Conservation (phyloP, 2,113 vertebrate species). For the Heptranchias perlo region DNA sequence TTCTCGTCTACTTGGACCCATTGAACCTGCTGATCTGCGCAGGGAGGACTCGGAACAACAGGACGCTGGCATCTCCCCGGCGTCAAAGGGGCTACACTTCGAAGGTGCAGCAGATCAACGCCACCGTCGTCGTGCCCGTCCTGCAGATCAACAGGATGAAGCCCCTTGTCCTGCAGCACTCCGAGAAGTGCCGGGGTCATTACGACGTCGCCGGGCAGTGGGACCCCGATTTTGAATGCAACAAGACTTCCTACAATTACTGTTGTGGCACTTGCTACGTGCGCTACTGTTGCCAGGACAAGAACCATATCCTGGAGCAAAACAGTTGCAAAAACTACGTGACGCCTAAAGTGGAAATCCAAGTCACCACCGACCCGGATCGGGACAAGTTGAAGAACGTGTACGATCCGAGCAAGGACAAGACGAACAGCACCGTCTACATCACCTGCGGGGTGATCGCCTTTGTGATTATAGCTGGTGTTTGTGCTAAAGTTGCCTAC, state of each 20-base stretch:
- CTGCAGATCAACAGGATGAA: slow-evolving; percentile 49
- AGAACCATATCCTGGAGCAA: slow-evolving; percentile 87
- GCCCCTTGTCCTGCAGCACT: slow-evolving; percentile 54
- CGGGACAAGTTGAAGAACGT: slow-evolving; percentile 53
- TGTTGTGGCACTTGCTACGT: slow-evolving; percentile 96
- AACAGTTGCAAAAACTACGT: slow-evolving; percentile 84
- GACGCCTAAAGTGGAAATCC: slow-evolving; percentile 52
- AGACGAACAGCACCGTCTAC: slow-evolving; percentile 92
- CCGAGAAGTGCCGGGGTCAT: slow-evolving; percentile 92
- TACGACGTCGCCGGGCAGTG: slow-evolving; percentile 97
- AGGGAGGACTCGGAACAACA: slow-evolving; percentile 38
- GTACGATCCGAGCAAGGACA: slow-evolving; percentile 88
- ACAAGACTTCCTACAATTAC: slow-evolving; percentile 94
- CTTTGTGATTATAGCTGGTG: slow-evolving; percentile 85
- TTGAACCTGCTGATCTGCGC: slow-evolving; percentile 57
- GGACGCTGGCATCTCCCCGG: slow-evolving; percentile 45
- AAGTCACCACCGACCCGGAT: slow-evolving; percentile 28
- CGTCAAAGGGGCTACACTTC: slow-evolving; percentile 43
- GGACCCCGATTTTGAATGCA: slow-evolving; percentile 93
- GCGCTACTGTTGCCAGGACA: slow-evolving; percentile 97
- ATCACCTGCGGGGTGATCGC: slow-evolving; percentile 95
- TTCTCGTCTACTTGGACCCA: slow-evolving; percentile 65
- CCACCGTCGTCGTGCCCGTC: slow-evolving; percentile 45
- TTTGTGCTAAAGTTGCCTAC: slow-evolving; percentile 93
- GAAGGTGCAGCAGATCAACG: slow-evolving; percentile 43